Percentiles rank a stretch among this genome's conserved stretches.
These are phyloP conservation scores for Halocynthia roretzi DNA, from an alignment of 23 tunicate species.

Conservation along the genomic window DNA sequence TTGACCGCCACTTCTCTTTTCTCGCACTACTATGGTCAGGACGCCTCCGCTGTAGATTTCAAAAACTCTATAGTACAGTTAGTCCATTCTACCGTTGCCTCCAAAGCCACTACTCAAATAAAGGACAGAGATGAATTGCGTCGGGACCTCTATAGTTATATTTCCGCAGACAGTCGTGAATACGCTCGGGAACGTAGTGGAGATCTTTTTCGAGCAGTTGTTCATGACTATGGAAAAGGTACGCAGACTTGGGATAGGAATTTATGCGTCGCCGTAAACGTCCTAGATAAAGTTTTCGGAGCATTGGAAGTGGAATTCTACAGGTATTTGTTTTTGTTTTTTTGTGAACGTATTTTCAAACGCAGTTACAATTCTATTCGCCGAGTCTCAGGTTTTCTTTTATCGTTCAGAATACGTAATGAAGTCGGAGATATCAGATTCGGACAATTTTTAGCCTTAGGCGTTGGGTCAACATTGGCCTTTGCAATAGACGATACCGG, in stretches of 20 bases:
- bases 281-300: constrained; percentile 9
- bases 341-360: neutral
- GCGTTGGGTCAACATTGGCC: constrained; percentile 63
- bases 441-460: constrained; percentile 46
- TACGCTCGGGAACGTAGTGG: constrained; percentile 42
- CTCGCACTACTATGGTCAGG: constrained; percentile 49
- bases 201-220: constrained; percentile 13
- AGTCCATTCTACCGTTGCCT: constrained; percentile 15
- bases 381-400: neutral
- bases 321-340: constrained; percentile 33
- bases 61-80: constrained; percentile 41
- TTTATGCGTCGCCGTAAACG: neutral
- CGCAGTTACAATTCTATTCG: neutral
- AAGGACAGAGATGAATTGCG: constrained; percentile 42
- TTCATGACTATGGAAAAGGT: constrained; percentile 31
- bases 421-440: constrained; percentile 62
- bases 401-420: constrained; percentile 45
- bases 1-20: constrained; percentile 52
- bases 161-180: constrained; percentile 53
- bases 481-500: constrained; percentile 88
- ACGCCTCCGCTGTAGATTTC: constrained; percentile 53
- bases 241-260: constrained; percentile 25
- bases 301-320: constrained; percentile 60
- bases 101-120: neutral
- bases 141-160: constrained; percentile 31